These are phyloP conservation scores for Carlito syrichta DNA, from an alignment of 2,113 vertebrate species.

Conservation along the genomic window DNA sequence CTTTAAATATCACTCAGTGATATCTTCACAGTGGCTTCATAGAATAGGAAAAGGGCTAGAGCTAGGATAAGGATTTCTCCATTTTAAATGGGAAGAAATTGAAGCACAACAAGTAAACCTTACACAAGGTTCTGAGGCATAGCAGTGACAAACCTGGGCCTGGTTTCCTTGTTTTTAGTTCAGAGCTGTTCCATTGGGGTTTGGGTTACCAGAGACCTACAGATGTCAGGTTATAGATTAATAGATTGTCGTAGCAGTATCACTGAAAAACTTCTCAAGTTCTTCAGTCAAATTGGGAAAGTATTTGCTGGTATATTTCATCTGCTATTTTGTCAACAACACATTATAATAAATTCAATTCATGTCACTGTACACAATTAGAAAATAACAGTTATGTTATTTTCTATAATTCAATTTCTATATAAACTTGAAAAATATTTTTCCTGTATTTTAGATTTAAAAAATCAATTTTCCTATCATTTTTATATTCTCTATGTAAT, in stretches of 20 bases:
- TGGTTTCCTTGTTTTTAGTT: neutral
- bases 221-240: neutral
- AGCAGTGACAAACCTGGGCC: neutral
- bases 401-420: neutral
- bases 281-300: slow-evolving; percentile 4
- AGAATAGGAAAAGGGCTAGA: neutral
- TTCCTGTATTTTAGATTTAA: neutral
- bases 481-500: slow-evolving; percentile 24
- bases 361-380: neutral
- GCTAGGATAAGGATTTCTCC: neutral
- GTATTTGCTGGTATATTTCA: neutral
- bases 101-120: neutral
- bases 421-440: slow-evolving; percentile 16
- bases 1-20: neutral
- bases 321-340: slow-evolving; percentile 16
- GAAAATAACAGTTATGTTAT: neutral
- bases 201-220: neutral
- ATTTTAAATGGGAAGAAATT: neutral
- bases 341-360: slow-evolving; percentile 1
- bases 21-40: neutral
- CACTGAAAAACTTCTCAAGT: neutral
- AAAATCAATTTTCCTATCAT: neutral
- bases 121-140: neutral
- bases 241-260: neutral
- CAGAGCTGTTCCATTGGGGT: neutral